Evolutionary conservation across 64 coral and sea anemone genomes (phyloP).

Genomic region (Stichodactyla mertensii): DNA sequence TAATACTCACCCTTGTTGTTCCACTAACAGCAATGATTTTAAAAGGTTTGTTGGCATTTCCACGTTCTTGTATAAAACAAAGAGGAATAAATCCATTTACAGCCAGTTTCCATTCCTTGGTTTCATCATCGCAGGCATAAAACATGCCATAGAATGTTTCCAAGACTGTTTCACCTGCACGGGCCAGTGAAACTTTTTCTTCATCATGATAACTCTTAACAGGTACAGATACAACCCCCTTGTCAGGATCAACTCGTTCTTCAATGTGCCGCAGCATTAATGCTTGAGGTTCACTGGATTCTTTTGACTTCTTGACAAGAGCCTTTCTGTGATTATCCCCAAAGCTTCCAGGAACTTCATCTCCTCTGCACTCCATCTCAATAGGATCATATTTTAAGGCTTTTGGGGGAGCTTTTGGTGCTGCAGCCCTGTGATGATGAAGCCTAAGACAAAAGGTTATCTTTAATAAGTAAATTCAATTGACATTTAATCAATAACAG

Average conservation of each 20-base stretch:
- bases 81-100: conserved; percentile 71
- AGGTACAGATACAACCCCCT: not conserved
- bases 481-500: not conserved
- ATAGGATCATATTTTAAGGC: conserved; percentile 54
- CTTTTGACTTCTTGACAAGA: conserved; percentile 41
- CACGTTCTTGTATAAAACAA: conserved; percentile 77
- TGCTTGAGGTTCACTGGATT: conserved; percentile 59
- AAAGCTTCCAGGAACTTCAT: conserved; percentile 44
- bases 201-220: conserved; percentile 10
- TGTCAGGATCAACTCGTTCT: conserved; percentile 9
- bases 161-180: conserved; percentile 51
- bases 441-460: not conserved
- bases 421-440: not conserved
- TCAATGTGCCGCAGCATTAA: conserved; percentile 58
- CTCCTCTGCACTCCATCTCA: conserved; percentile 35
- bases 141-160: conserved; percentile 84
- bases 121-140: conserved; percentile 54
- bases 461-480: not conserved
- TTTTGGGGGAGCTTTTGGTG: conserved; percentile 46
- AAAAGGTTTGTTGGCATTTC: conserved; percentile 82
- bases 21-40: conserved; percentile 71
- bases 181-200: conserved; percentile 46
- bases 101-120: conserved; percentile 69
- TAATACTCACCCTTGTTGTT: conserved; percentile 57
- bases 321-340: conserved; percentile 40